Conservation (phyloP, 2,888 invertebrate species). For the Meteorus cinctellus region DNA sequence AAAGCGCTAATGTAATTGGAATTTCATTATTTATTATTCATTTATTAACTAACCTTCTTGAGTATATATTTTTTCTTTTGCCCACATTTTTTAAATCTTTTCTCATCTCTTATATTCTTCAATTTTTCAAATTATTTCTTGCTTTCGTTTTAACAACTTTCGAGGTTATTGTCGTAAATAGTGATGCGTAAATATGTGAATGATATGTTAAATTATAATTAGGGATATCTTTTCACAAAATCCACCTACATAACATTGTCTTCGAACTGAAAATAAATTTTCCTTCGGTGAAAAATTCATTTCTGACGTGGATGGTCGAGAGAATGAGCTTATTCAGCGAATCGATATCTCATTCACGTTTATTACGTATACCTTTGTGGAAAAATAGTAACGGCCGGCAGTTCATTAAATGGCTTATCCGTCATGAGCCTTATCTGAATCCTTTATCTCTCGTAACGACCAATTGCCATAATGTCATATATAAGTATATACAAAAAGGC, state of each 20-base stretch:
- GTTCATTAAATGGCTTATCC: conserved; percentile 1
- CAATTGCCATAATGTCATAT: conserved; percentile 39
- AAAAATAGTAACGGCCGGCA: not conserved
- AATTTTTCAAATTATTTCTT: too few relatives aligned
- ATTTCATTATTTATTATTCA: conserved; percentile 39
- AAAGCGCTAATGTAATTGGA: conserved; percentile 57
- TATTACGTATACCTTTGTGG: not conserved
- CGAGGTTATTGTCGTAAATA: too few relatives aligned
- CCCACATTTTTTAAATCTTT: too few relatives aligned
- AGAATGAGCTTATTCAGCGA: conserved; percentile 6
- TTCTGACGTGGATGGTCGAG: not conserved
- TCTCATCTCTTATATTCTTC: too few relatives aligned
- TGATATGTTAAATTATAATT: too few relatives aligned
- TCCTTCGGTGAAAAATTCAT: not conserved
- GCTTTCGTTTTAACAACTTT: too few relatives aligned
- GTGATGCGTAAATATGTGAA: too few relatives aligned
- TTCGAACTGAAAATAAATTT: not conserved
- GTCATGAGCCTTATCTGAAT: conserved; percentile 41
- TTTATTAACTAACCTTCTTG: not conserved
- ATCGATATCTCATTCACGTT: not conserved
- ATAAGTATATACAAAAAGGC: not conserved
- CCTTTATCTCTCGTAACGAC: conserved; percentile 43
- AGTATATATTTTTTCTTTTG: not conserved
- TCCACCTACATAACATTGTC: not conserved
- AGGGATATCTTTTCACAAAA: too few relatives aligned